Percentiles rank a stretch among this genome's conserved stretches.
Evolutionary conservation across 2,113 vertebrate species (phyloP).

Genomic region (Leptobrachium leishanense): DNA sequence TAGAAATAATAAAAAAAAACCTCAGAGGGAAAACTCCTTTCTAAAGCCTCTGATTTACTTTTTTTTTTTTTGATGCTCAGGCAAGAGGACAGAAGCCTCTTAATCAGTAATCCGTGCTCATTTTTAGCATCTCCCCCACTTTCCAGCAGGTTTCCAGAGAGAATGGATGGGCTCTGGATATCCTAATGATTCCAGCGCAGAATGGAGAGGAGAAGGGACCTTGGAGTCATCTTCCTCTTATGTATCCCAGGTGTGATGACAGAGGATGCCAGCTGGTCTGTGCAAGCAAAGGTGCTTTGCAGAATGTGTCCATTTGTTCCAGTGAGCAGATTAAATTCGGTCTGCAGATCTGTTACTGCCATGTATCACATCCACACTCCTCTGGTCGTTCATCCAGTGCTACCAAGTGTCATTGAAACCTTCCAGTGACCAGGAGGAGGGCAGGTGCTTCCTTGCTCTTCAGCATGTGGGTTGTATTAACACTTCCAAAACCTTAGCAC

Average conservation of each 20-base stretch:
- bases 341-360: not conserved
- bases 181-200: not conserved
- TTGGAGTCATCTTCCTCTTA: not conserved
- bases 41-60: not conserved
- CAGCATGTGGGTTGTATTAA: not conserved
- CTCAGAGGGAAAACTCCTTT: not conserved
- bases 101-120: not conserved
- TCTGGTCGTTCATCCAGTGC: conserved; percentile 35
- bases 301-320: conserved; percentile 1
- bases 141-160: not conserved
- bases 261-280: not conserved
- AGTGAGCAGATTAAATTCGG: not conserved
- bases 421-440: not conserved
- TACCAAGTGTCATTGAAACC: conserved; percentile 33
- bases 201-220: not conserved
- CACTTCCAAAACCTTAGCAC: not conserved
- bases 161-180: not conserved
- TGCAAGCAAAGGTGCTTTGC: not conserved
- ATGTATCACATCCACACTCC: conserved; percentile 8
- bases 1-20: not conserved
- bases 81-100: conserved; percentile 1
- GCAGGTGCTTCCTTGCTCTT: conserved; percentile 11
- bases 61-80: not conserved
- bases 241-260: not conserved
- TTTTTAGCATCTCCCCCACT: conserved; percentile 7